Evolutionary conservation across 2,888 invertebrate genomes (phyloP), one percentile per base, ranked within the genome.

Genomic region (Lasius fuliginosus): DNA sequence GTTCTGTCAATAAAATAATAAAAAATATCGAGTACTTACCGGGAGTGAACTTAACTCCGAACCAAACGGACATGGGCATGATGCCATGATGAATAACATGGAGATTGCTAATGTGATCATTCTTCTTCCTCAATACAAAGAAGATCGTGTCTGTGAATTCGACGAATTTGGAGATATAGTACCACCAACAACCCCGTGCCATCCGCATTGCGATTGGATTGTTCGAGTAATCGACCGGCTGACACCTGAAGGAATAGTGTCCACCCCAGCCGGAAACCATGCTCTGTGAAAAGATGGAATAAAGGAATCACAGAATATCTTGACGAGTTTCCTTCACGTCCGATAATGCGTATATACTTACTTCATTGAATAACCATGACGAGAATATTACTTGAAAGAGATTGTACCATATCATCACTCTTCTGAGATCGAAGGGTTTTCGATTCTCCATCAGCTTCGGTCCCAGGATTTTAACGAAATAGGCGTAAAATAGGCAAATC

Each of bases 31-130:
- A 68, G 27, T n/a, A 49, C 96, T 95, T 93, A 97, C 98, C 98
- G 94, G 98, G 97, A 1, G 97, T 97, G 95, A 98, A 98, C 95
- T 98, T 98, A 88, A 98, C 98, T 83, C 98, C 98, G 95, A 98
- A 98, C 98, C 98, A 98, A 82, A 98, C 98, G 11, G 98, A 98
- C 95, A 98, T 96, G 5, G 99, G 99, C 99, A 99, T 99, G 89
- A 98, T 97, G 67, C 98, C 98, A 94, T 99, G 99, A 95, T 99
- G 99, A 91, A 99, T 98, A 71, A 99, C 98, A 94, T 99, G 99
- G 56, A 99, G 96, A 33, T 97, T 98, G 71, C 98, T 97, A 86
- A 99, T 97, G 93, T 99, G 99, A 94, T 98, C 97, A 94, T 97
- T 97, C 95, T 99, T 98, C 96, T 99, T 99, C 82, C 99, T 96